phyloP scores from a whole-genome alignment of 2,113 vertebrate genomes.

The Cacatua alba region DNA sequence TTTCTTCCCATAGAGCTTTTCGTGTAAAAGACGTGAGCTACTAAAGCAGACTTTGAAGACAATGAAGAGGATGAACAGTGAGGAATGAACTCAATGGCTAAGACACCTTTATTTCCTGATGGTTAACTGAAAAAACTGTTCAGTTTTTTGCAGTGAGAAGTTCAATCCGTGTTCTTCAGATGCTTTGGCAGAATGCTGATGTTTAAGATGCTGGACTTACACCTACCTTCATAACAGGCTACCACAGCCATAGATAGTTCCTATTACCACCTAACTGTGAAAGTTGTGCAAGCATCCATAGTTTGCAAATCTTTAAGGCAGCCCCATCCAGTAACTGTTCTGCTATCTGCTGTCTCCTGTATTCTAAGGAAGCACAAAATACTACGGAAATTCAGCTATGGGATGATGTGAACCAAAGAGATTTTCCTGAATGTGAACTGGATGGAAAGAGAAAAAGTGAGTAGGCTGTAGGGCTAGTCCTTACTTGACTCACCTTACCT shows the following conservation, averaged over 20 bases:
- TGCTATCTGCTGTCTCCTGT: neutral
- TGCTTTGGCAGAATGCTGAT: neutral
- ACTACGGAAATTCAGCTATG: neutral
- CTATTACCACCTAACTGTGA: neutral
- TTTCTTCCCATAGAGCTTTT: neutral
- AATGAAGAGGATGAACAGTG: neutral
- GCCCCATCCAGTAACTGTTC: neutral
- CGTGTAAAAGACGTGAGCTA: neutral
- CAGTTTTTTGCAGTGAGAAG: neutral
- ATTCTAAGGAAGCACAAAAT: neutral
- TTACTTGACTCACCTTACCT: neutral
- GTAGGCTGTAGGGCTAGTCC: neutral
- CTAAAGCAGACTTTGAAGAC: neutral
- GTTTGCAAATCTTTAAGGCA: neutral
- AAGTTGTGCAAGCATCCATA: neutral
- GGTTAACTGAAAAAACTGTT: neutral
- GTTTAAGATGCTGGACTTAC: neutral
- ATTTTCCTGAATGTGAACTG: neutral
- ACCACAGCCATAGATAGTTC: neutral
- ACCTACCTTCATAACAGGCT: neutral
- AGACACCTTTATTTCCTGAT: neutral
- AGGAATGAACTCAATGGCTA: neutral
- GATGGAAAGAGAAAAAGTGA: neutral
- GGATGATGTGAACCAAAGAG: neutral
- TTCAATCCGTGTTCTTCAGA: neutral